Evolutionary conservation across 2,888 invertebrate species (phyloP).

Genomic region (Eurytoma californica): DNA sequence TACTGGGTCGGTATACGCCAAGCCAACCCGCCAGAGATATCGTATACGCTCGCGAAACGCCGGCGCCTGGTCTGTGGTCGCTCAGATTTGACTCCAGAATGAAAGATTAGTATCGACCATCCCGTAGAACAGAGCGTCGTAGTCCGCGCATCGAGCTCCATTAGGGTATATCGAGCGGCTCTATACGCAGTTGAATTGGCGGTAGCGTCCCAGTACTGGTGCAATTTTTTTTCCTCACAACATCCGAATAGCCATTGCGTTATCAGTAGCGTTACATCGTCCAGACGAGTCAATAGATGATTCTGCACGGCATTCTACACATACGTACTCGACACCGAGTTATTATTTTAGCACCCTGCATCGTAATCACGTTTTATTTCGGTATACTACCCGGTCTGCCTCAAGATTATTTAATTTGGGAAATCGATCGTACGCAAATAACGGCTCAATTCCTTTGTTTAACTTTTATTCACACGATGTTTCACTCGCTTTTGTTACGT

Average conservation of each 20-base stretch:
- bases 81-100: too few relatives aligned
- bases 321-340: neutral
- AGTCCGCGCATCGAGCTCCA: constrained; percentile 26
- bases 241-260: neutral
- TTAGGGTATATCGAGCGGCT: constrained; percentile 15
- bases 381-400: neutral
- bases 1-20: constrained; percentile 14
- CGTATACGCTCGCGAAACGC: neutral
- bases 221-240: neutral
- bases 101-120: too few relatives aligned
- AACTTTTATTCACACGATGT: constrained; percentile 18
- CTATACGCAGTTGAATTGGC: neutral
- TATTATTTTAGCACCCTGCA: constrained; percentile 34
- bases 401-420: constrained; percentile 30
- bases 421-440: constrained; percentile 40
- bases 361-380: constrained; percentile 16
- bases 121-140: too few relatives aligned
- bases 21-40: neutral
- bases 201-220: constrained; percentile 38
- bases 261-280: too few relatives aligned
- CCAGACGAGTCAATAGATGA: neutral
- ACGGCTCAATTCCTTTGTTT: constrained; percentile 30
- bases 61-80: too few relatives aligned
- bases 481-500: neutral
- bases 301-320: constrained; percentile 12